Conservation (phyloP, 2,797 vertebrate genomes). For the Capromys pilorides region DNA sequence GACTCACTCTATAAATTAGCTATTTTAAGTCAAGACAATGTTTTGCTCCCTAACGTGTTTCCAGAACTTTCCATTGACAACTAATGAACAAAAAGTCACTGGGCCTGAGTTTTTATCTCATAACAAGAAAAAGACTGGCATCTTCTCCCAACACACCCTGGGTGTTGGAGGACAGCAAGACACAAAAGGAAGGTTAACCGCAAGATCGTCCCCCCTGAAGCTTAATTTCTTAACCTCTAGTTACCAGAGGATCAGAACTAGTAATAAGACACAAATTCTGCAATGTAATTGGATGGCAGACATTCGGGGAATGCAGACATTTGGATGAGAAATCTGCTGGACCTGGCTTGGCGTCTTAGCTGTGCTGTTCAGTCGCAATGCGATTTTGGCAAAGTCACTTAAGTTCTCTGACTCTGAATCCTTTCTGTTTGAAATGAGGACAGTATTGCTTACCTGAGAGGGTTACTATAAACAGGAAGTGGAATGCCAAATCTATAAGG, state of each 20-base stretch:
- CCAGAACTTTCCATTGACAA: not conserved
- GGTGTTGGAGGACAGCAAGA: not conserved
- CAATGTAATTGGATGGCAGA: not conserved
- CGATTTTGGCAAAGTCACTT: not conserved
- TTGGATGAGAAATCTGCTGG: not conserved
- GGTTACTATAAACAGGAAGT: not conserved
- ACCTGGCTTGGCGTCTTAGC: not conserved
- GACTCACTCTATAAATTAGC: not conserved
- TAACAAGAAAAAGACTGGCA: not conserved
- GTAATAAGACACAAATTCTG: not conserved
- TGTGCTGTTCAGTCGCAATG: not conserved
- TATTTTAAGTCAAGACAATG: not conserved
- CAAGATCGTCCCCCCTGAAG: not conserved
- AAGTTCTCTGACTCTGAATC: not conserved
- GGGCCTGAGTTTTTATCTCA: not conserved
- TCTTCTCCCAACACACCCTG: not conserved
- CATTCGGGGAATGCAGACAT: not conserved
- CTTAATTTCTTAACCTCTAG: not conserved
- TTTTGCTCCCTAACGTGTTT: slow-evolving; percentile 12
- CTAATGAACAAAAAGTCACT: not conserved
- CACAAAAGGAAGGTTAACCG: not conserved
- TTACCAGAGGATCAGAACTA: not conserved
- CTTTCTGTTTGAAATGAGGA: not conserved
- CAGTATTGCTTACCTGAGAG: not conserved
- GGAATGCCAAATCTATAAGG: not conserved